phyloP scores from a whole-genome alignment of 2,113 vertebrate species.

The Siniperca chuatsi region DNA sequence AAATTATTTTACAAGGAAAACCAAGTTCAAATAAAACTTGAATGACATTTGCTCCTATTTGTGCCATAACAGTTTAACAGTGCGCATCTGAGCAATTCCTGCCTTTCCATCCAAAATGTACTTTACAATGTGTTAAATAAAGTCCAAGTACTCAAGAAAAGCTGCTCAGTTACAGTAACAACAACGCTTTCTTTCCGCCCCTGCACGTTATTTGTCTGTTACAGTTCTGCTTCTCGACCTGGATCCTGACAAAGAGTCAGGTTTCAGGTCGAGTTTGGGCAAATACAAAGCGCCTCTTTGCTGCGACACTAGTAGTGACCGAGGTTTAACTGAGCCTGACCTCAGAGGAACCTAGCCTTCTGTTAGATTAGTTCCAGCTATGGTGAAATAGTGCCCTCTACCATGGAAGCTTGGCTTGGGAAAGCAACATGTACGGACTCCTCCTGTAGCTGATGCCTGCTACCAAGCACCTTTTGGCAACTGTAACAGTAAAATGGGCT shows the following conservation, averaged over 20 bases:
- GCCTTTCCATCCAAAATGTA: slow-evolving; percentile 6
- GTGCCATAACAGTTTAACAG: slow-evolving; percentile 19
- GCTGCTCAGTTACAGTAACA: neutral
- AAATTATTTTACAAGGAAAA: slow-evolving; percentile 35
- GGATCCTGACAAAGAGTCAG: neutral
- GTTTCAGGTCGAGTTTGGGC: neutral
- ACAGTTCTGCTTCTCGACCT: neutral
- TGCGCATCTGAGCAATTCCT: neutral
- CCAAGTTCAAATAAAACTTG: slow-evolving; percentile 5
- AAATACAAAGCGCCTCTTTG: neutral
- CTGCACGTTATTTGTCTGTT: neutral
- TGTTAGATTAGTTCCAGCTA: slow-evolving; percentile 2
- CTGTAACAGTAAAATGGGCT: slow-evolving; percentile 45
- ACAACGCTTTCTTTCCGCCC: neutral
- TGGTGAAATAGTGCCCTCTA: slow-evolving; percentile 54
- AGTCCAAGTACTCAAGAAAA: neutral
- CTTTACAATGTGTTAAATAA: neutral
- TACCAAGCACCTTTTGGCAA: slow-evolving; percentile 61
- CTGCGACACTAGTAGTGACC: neutral
- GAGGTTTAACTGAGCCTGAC: slow-evolving; percentile 22
- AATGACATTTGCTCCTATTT: slow-evolving; percentile 20
- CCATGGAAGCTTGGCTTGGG: slow-evolving; percentile 7
- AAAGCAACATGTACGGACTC: neutral
- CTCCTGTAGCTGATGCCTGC: slow-evolving; percentile 20
- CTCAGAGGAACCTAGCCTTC: slow-evolving; percentile 17